Evolutionary conservation across 2,113 vertebrate genomes (phyloP).

Genomic region (Heterotilapia buettikoferi): DNA sequence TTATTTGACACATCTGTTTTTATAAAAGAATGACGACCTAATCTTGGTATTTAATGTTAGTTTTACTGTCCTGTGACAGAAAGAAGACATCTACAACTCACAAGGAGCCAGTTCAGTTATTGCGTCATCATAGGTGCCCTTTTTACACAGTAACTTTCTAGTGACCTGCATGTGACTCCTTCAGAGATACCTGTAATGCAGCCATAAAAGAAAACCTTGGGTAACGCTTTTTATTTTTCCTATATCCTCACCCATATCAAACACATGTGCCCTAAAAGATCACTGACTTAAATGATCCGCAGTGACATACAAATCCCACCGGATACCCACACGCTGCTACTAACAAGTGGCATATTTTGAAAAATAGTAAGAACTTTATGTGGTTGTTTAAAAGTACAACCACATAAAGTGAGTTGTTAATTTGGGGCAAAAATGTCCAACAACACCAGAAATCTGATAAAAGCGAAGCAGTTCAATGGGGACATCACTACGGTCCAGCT

Average conservation of each 20-base stretch:
- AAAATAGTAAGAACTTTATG: not conserved
- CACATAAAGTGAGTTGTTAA: not conserved
- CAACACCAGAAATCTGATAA: not conserved
- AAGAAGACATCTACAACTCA: not conserved
- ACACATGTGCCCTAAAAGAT: not conserved
- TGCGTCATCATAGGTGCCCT: not conserved
- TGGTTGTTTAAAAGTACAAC: not conserved
- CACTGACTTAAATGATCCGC: not conserved
- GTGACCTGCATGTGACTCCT: not conserved
- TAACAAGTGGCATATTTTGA: not conserved
- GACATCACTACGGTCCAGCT: not conserved
- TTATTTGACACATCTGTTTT: not conserved
- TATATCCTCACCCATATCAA: not conserved
- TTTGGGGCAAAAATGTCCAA: not conserved
- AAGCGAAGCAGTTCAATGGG: not conserved
- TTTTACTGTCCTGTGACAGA: not conserved
- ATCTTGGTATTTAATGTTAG: not conserved
- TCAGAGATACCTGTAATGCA: not conserved
- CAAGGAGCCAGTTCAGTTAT: not conserved
- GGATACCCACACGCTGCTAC: not conserved
- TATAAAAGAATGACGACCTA: not conserved
- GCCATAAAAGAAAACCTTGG: not conserved
- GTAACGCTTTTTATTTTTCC: not conserved
- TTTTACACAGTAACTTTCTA: not conserved
- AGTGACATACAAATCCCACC: not conserved